phyloP scores from a whole-genome alignment of 2,797 vertebrate genomes.

The Cynodonichthys magdalenae region DNA sequence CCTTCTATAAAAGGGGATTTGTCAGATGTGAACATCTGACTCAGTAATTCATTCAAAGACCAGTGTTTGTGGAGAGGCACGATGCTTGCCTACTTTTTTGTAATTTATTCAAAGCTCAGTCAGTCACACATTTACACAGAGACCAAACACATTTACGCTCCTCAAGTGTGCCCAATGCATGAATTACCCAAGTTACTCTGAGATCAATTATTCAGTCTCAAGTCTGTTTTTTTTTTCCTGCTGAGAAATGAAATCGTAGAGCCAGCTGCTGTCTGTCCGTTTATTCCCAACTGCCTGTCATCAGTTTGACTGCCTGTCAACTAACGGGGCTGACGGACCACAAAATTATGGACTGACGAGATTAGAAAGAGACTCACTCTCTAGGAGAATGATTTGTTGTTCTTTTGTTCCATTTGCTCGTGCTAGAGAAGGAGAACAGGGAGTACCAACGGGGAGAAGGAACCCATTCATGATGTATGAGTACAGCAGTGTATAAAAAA shows the following conservation, averaged over 20 bases:
- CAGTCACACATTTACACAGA: slow-evolving; percentile 24
- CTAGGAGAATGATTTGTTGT: slow-evolving; percentile 31
- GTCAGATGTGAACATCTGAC: slow-evolving; percentile 62
- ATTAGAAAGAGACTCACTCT: slow-evolving; percentile 41
- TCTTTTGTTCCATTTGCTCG: slow-evolving; percentile 19
- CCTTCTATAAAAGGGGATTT: slow-evolving; percentile 58
- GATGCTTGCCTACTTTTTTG: slow-evolving; percentile 32
- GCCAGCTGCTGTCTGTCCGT: slow-evolving; percentile 62
- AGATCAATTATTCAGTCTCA: slow-evolving; percentile 73
- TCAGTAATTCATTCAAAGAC: slow-evolving; percentile 61
- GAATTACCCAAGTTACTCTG: slow-evolving; percentile 72
- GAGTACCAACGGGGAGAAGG: slow-evolving; percentile 26
- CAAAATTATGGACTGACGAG: slow-evolving; percentile 34
- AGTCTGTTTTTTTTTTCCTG: slow-evolving; percentile 42
- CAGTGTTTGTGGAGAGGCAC: neutral
- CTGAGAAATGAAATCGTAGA: slow-evolving; percentile 54
- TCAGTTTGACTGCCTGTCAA: slow-evolving; percentile 33
- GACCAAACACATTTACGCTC: slow-evolving; percentile 45
- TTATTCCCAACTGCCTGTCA: slow-evolving; percentile 38
- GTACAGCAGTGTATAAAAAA: slow-evolving; percentile 33
- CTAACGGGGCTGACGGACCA: slow-evolving; percentile 29
- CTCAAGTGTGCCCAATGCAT: slow-evolving; percentile 61
- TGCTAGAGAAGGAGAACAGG: slow-evolving; percentile 1
- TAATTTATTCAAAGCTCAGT: slow-evolving; percentile 48
- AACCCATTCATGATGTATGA: slow-evolving; percentile 37